A percentile compares a stretch with the other conserved stretches of the same genome.
Conservation (phyloP, 1,140 invertebrate species). For the Harlomillsia oculata region DNA sequence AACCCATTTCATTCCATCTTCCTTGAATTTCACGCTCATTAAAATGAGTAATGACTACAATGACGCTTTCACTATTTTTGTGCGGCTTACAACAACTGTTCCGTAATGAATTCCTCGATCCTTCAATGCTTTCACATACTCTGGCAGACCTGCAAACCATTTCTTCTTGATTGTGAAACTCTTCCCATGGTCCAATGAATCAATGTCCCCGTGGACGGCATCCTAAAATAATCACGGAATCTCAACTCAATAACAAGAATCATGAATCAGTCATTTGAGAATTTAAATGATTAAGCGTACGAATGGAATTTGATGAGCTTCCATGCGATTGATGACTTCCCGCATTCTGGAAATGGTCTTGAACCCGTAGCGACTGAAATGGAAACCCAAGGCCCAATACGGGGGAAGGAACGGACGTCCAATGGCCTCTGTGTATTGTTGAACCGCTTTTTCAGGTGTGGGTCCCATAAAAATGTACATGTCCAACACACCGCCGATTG, state of each 20-base stretch:
- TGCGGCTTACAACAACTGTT: constrained; percentile 16
- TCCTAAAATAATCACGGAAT: constrained; percentile 39
- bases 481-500: constrained; percentile 42
- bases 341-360: constrained; percentile 39
- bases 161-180: constrained; percentile 11
- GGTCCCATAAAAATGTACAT: constrained; percentile 45
- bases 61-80: too few species aligned
- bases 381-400: constrained; percentile 9
- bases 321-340: constrained; percentile 39
- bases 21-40: too few species aligned
- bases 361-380: constrained; percentile 45
- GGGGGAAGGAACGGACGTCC: constrained; percentile 44
- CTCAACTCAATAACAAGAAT: too few species aligned
- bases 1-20: too few species aligned
- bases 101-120: constrained; percentile 23
- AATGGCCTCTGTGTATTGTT: constrained; percentile 46
- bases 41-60: too few species aligned
- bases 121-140: constrained; percentile 15
- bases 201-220: constrained; percentile 44
- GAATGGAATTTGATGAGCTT: constrained; percentile 40
- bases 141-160: constrained; percentile 7
- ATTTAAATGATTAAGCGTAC: too few species aligned
- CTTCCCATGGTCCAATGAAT: constrained; percentile 57
- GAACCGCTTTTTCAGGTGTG: constrained; percentile 42
- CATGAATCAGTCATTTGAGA: too few species aligned